Percentiles rank a stretch among this genome's conserved stretches.
Conservation (phyloP, 1,140 invertebrate genomes). For the Pseudomyrmex pallidus region DNA sequence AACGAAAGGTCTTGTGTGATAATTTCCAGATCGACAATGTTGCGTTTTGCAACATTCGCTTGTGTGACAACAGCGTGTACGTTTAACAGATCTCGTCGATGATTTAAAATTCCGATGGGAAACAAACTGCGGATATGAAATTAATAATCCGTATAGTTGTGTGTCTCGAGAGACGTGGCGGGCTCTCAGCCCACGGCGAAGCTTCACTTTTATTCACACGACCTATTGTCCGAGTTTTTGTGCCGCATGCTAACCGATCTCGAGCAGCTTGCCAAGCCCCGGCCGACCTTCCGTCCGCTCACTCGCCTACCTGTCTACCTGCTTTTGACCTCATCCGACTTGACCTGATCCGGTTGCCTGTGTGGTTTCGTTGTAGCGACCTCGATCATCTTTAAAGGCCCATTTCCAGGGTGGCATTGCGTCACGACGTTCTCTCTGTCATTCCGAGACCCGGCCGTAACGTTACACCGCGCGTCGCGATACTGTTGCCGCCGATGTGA, state of each 20-base stretch:
- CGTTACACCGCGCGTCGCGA: conserved; percentile 4
- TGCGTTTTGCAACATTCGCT: neutral
- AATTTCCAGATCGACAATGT: neutral
- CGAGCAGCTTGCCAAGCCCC: conserved; percentile 41
- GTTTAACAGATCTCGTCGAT: neutral
- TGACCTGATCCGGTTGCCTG: conserved; percentile 53
- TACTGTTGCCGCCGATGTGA: conserved; percentile 2
- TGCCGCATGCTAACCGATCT: conserved; percentile 47
- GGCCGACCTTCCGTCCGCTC: conserved; percentile 32
- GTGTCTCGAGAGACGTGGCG: no score
- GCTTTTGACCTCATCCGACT: conserved; percentile 48
- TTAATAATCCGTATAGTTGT: no score
- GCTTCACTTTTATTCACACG: conserved; percentile 23
- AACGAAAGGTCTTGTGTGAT: conserved; percentile 6
- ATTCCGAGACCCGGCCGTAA: conserved; percentile 12
- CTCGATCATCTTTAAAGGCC: conserved; percentile 51
- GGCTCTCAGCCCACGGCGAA: neutral
- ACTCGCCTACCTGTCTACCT: conserved; percentile 49
- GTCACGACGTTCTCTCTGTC: conserved; percentile 39
- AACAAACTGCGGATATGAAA: neutral
- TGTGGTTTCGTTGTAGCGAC: conserved; percentile 55
- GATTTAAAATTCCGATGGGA: neutral
- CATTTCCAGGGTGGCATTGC: conserved; percentile 50
- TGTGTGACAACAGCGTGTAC: neutral
- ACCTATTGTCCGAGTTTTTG: conserved; percentile 39